phyloP scores from a whole-genome alignment of 2,113 vertebrate genomes.

The Tursiops truncatus region DNA sequence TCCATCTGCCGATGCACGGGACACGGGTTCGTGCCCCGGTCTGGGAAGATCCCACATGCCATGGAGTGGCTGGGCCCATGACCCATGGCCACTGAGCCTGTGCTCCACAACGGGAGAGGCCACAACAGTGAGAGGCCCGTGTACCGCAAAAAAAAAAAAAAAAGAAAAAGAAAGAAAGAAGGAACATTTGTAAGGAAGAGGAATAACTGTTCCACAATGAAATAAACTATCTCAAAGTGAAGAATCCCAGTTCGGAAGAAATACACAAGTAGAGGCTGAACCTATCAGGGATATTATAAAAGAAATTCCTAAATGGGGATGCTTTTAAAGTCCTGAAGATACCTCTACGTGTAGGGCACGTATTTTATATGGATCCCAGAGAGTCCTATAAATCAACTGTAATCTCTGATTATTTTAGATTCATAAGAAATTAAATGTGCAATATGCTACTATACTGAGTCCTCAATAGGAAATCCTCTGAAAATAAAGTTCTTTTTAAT shows the following conservation, averaged over 20 bases:
- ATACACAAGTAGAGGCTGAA: not conserved
- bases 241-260: not conserved
- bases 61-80: too few relatives aligned
- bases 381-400: not conserved
- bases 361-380: not conserved
- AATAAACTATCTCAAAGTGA: not conserved
- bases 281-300: not conserved
- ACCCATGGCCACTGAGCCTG: too few relatives aligned
- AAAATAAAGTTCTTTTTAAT: slow-evolving; percentile 25
- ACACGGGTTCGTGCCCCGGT: too few relatives aligned
- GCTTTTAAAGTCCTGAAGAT: not conserved
- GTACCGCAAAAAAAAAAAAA: too few relatives aligned
- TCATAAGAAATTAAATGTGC: not conserved
- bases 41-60: too few relatives aligned
- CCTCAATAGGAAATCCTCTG: not conserved
- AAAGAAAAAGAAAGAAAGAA: not conserved
- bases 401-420: slow-evolving; percentile 24
- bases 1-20: too few relatives aligned
- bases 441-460: not conserved
- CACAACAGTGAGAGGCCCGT: too few relatives aligned
- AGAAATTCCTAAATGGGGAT: not conserved
- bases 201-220: not conserved
- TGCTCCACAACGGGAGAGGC: too few relatives aligned
- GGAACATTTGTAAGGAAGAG: not conserved
- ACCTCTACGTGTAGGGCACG: not conserved